Percentiles rank a stretch among this genome's conserved stretches.
Evolutionary conservation across 2,113 vertebrate genomes (phyloP).

Genomic region (Poicephalus gulielmi): DNA sequence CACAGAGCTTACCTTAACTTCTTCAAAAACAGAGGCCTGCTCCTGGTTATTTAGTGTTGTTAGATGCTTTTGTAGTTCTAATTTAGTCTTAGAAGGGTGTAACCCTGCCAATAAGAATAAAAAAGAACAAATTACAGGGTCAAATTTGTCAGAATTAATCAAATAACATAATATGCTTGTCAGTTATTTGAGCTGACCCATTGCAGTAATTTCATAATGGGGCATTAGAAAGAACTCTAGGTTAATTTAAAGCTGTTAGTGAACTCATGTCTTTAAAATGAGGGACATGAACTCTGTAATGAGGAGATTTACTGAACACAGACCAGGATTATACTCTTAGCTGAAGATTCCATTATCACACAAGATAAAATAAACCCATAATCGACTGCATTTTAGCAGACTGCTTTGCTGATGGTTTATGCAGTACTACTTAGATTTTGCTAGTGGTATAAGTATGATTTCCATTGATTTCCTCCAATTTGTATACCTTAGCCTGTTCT

Average conservation of each 20-base stretch:
- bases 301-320: constrained; percentile 37
- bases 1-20: constrained; percentile 82
- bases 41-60: constrained; percentile 90
- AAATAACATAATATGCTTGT: not conserved
- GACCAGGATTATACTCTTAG: constrained; percentile 48
- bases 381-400: not conserved
- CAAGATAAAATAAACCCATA: constrained; percentile 7
- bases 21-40: constrained; percentile 91
- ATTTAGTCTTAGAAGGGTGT: constrained; percentile 88
- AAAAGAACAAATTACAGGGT: not conserved
- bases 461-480: not conserved
- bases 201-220: not conserved
- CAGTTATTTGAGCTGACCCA: not conserved
- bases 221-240: not conserved
- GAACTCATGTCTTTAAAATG: constrained; percentile 17
- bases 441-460: not conserved
- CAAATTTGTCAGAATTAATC: not conserved
- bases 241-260: constrained; percentile 11
- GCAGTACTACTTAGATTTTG: not conserved
- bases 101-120: constrained; percentile 77
- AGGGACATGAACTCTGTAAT: not conserved
- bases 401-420: not conserved
- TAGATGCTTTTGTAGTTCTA: constrained; percentile 93
- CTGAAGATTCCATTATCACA: constrained; percentile 19
- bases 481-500: not conserved